These are phyloP conservation scores for Myotis daubentonii DNA, from an alignment of 2,797 vertebrate genomes.

Conservation along the genomic window DNA sequence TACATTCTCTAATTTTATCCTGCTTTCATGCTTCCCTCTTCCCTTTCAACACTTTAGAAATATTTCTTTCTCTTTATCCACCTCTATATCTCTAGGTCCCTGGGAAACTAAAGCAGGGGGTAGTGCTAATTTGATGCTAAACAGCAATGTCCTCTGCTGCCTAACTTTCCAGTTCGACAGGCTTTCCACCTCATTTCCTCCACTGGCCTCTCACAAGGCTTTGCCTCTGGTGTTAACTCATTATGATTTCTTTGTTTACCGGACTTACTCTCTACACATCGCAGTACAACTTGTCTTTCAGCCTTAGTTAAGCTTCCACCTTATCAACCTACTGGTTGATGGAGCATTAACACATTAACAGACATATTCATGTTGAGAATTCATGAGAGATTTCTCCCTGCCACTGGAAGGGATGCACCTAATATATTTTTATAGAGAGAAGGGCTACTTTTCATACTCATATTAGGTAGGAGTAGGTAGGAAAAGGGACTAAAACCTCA, in stretches of 20 bases:
- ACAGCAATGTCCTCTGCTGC: background rate
- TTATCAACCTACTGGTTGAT: background rate
- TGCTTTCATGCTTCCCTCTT: background rate
- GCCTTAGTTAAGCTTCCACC: conserved; percentile 26
- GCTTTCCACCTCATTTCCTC: background rate
- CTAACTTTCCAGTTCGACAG: background rate
- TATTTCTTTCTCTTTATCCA: background rate
- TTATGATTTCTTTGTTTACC: background rate
- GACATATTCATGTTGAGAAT: background rate
- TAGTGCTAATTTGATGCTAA: background rate
- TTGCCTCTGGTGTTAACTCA: background rate
- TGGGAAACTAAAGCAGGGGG: background rate
- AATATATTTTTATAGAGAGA: background rate
- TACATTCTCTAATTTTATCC: background rate
- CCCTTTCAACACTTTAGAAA: background rate
- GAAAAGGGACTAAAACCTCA: background rate
- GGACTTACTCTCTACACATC: background rate
- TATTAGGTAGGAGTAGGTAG: background rate
- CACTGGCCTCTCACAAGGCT: background rate
- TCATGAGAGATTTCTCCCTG: background rate
- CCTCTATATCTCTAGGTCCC: background rate
- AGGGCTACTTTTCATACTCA: background rate
- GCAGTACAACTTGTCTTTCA: background rate
- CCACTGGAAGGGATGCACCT: background rate
- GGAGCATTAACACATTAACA: background rate